Evolutionary conservation across 2,888 invertebrate genomes (phyloP).

Genomic region (Isoperla grammatica): DNA sequence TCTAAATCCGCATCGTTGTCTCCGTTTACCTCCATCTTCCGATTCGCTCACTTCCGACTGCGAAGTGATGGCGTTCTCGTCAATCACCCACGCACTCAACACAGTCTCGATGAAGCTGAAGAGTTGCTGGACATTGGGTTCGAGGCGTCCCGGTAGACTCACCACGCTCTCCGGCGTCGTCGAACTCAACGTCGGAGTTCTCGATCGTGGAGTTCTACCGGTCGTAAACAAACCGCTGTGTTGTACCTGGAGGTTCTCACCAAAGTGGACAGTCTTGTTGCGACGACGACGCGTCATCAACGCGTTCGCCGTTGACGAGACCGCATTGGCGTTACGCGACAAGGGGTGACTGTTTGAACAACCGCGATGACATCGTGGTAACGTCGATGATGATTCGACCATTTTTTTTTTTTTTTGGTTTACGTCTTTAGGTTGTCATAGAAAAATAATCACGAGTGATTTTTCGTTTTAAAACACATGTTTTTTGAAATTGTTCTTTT

Average conservation of each 20-base stretch:
- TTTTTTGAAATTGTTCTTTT: too few relatives aligned
- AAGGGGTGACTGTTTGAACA: slow-evolving; percentile 5
- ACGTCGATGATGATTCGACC: slow-evolving; percentile 25
- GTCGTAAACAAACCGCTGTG: slow-evolving; percentile 11
- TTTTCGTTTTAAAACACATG: too few relatives aligned
- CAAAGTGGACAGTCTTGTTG: slow-evolving; percentile 74
- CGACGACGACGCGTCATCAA: slow-evolving; percentile 63
- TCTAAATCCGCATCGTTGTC: slow-evolving; percentile 30
- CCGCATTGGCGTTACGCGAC: slow-evolving; percentile 5
- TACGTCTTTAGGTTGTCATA: too few relatives aligned
- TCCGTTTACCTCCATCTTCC: slow-evolving; percentile 21
- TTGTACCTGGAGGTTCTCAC: slow-evolving; percentile 58
- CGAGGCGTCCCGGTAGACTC: slow-evolving; percentile 46
- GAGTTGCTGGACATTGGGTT: slow-evolving; percentile 72
- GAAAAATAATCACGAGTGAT: too few relatives aligned
- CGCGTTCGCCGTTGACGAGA: slow-evolving; percentile 33
- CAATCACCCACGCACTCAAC: slow-evolving; percentile 71
- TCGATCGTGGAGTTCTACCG: slow-evolving; percentile 59
- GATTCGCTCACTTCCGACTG: slow-evolving; percentile 18
- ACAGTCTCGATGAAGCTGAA: slow-evolving; percentile 78
- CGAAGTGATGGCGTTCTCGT: slow-evolving; percentile 48
- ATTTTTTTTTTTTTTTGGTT: background rate
- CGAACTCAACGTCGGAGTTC: slow-evolving; percentile 58
- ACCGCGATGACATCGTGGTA: slow-evolving; percentile 22
- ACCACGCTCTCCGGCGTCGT: slow-evolving; percentile 43